Conservation (phyloP, 2,113 vertebrate genomes). For the Nothoprocta pentlandii region DNA sequence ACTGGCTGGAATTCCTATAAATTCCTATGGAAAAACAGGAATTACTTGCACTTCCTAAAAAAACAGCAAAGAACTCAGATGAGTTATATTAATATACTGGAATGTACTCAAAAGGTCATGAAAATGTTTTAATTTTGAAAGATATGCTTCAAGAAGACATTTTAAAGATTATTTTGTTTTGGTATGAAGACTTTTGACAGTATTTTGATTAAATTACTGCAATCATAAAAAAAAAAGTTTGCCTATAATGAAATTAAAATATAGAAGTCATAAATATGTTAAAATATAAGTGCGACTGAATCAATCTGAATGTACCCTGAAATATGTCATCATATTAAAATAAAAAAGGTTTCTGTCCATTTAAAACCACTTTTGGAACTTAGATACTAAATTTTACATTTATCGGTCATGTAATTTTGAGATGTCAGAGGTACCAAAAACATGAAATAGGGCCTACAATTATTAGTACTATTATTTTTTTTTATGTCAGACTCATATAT, state of each 20-base stretch:
- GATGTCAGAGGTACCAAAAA: too few relatives aligned
- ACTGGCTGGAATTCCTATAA: not conserved
- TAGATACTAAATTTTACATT: not conserved
- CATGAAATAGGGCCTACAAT: not conserved
- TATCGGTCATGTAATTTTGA: not conserved
- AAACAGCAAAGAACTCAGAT: not conserved
- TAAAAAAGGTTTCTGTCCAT: not conserved
- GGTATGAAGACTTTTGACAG: not conserved
- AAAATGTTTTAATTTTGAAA: not conserved
- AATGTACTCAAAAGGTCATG: not conserved
- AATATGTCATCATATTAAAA: not conserved
- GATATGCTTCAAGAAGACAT: not conserved
- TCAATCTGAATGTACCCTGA: not conserved
- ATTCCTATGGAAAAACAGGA: not conserved
- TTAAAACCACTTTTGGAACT: not conserved
- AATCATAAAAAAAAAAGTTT: accelerated
- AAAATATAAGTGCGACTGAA: not conserved
- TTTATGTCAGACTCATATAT: not conserved
- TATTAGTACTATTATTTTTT: not conserved
- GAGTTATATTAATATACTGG: not conserved
- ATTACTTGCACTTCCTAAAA: not conserved
- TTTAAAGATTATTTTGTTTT: not conserved
- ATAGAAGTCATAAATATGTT: not conserved
- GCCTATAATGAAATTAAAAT: not conserved
- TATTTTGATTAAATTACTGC: not conserved